A percentile compares a stretch with the other conserved stretches of the same genome.
Conservation (phyloP, 1,140 invertebrate genomes). For the Phortica variegata region DNA sequence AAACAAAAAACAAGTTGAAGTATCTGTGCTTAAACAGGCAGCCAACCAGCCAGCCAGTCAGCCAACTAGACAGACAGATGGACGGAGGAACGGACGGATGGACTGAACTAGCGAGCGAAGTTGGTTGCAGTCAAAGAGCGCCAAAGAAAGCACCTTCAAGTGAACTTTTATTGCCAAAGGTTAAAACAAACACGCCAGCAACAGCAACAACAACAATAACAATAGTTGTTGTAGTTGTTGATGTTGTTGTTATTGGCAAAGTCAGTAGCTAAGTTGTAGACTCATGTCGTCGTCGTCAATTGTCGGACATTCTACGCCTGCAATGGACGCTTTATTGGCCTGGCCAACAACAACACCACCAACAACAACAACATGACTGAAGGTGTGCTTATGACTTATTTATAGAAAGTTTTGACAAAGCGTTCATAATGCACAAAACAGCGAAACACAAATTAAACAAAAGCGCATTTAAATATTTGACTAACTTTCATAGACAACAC, state of each 20-base stretch:
- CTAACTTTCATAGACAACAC: constrained; percentile 15
- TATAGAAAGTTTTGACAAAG: constrained; percentile 42
- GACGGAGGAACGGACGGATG: too few relatives aligned
- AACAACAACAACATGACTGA: constrained; percentile 10
- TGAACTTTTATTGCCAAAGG: constrained; percentile 21
- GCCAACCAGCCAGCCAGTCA: too few relatives aligned
- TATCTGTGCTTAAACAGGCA: too few relatives aligned
- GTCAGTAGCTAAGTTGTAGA: too few relatives aligned
- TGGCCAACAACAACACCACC: neutral
- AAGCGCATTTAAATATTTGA: constrained; percentile 32
- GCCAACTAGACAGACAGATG: too few relatives aligned
- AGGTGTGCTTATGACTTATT: constrained; percentile 36
- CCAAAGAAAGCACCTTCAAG: constrained; percentile 25
- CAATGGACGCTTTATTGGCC: constrained; percentile 39
- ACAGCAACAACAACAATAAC: constrained; percentile 37
- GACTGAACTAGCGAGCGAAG: constrained; percentile 18
- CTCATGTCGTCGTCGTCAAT: too few relatives aligned
- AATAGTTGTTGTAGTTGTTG: constrained; percentile 5
- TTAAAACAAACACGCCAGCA: too few relatives aligned
- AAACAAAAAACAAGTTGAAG: too few relatives aligned
- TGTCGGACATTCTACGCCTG: too few relatives aligned
- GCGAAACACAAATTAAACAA: constrained; percentile 17
- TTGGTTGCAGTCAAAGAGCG: constrained; percentile 18
- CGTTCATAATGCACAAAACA: constrained; percentile 18
- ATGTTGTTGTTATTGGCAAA: too few relatives aligned